Conservation (phyloP, 2,797 vertebrate genomes). For the Propithecus deckenii region DNA sequence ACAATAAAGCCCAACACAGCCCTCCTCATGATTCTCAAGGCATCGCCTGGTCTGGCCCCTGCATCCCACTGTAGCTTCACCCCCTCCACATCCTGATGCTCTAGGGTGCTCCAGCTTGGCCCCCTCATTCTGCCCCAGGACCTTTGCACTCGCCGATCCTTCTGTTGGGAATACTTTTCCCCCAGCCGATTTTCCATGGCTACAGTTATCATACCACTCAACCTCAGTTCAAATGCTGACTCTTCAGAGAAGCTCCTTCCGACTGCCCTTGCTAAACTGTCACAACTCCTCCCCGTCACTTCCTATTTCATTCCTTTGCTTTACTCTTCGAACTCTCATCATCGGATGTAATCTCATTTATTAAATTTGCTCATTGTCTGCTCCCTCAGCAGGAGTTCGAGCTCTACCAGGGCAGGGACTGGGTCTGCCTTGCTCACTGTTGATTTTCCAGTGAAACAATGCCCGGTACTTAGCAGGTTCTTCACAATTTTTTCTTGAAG, state of each 20-base stretch:
- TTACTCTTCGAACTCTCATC: not conserved
- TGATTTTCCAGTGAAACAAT: not conserved
- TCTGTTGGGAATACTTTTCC: not conserved
- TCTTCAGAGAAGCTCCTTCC: not conserved
- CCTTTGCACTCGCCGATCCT: not conserved
- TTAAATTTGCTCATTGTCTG: not conserved
- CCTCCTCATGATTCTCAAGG: not conserved
- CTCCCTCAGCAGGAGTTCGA: not conserved
- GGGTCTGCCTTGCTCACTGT: not conserved
- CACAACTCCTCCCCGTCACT: rapidly evolving
- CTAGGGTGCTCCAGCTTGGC: not conserved
- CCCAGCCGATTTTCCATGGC: not conserved
- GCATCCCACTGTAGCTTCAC: rapidly evolving
- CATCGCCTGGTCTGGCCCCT: not conserved
- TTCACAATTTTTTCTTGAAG: not conserved
- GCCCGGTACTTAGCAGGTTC: not conserved
- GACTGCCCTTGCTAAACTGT: not conserved
- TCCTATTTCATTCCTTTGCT: not conserved
- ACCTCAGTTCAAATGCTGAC: not conserved
- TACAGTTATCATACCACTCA: not conserved
- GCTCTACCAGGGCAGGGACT: too few species aligned
- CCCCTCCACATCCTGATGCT: rapidly evolving
- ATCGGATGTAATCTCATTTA: not conserved
- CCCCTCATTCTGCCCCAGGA: not conserved
- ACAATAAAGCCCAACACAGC: not conserved